These are phyloP conservation scores for Ichneumon xanthorius DNA, from an alignment of 2,888 invertebrate genomes.

Conservation along the genomic window DNA sequence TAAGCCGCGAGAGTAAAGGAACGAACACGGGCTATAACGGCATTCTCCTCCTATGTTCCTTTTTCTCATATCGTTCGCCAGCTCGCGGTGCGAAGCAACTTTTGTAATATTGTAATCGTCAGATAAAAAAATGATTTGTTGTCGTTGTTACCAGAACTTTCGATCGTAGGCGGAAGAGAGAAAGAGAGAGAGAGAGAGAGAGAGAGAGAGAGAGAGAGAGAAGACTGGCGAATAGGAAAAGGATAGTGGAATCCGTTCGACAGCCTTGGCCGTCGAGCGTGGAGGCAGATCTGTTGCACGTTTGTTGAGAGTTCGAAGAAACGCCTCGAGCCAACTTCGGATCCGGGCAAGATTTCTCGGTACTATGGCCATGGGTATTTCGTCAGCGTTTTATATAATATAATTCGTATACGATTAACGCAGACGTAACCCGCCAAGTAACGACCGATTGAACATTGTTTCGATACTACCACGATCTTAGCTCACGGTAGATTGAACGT, in stretches of 20 bases:
- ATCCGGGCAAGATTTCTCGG: background rate
- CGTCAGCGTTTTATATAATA: too few relatives aligned
- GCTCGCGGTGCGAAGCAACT: too few relatives aligned
- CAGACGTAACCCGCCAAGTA: too few relatives aligned
- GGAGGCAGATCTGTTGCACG: slow-evolving; percentile 3
- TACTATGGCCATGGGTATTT: too few relatives aligned
- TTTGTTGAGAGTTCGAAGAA: slow-evolving; percentile 28
- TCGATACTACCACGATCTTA: background rate
- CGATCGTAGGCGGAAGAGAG: background rate
- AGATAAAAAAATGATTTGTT: too few relatives aligned
- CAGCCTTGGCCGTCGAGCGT: slow-evolving; percentile 56
- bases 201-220: too few relatives aligned
- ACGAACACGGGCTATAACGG: slow-evolving; percentile 78
- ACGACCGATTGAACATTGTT: background rate
- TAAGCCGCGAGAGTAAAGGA: slow-evolving; percentile 43
- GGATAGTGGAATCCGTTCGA: slow-evolving; percentile 40
- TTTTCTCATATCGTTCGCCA: slow-evolving; percentile 48
- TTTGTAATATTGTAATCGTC: too few relatives aligned
- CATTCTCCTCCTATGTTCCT: slow-evolving; percentile 76
- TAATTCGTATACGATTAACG: background rate
- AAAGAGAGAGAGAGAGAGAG: too few relatives aligned
- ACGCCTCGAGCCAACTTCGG: background rate
- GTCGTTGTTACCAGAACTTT: too few relatives aligned
- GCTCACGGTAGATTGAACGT: slow-evolving; percentile 7
- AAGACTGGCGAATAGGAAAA: background rate